Conservation (phyloP, 1,140 invertebrate species). For the Grapholita molesta region DNA sequence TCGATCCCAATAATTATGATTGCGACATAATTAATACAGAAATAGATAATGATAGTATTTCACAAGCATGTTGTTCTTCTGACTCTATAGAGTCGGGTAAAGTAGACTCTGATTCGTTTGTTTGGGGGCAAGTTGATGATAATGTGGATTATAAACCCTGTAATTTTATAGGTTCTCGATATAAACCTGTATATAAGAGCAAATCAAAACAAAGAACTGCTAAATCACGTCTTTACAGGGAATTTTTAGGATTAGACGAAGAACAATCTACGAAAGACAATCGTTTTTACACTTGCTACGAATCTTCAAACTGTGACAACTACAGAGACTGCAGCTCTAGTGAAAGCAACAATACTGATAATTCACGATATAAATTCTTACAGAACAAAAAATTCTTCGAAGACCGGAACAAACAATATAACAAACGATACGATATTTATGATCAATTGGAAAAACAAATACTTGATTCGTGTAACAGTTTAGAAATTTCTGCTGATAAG, state of each 20-base stretch:
- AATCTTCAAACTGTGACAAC: conserved; percentile 13
- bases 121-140: conserved; percentile 34
- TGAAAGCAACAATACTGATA: conserved; percentile 29
- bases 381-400: conserved; percentile 31
- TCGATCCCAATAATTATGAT: not conserved
- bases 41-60: conserved; percentile 20
- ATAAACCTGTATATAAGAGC: conserved; percentile 36
- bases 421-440: conserved; percentile 27
- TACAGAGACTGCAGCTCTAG: conserved; percentile 25
- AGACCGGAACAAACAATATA: conserved; percentile 20
- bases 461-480: conserved; percentile 43
- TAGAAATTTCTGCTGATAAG: conserved; percentile 46
- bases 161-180: conserved; percentile 24
- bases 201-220: conserved; percentile 32
- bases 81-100: conserved; percentile 43
- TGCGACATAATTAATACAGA: not conserved
- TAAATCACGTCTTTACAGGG: conserved; percentile 35
- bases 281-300: conserved; percentile 3
- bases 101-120: conserved; percentile 40
- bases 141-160: conserved; percentile 17
- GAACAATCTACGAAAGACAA: conserved; percentile 20
- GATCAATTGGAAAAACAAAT: conserved; percentile 47
- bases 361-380: conserved; percentile 22
- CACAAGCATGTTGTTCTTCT: conserved; percentile 23
- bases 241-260: conserved; percentile 35